A percentile compares a stretch with the other conserved stretches of the same genome.
These are phyloP conservation scores for Arvicanthis niloticus DNA, from an alignment of 2,113 vertebrate genomes.

Conservation along the genomic window DNA sequence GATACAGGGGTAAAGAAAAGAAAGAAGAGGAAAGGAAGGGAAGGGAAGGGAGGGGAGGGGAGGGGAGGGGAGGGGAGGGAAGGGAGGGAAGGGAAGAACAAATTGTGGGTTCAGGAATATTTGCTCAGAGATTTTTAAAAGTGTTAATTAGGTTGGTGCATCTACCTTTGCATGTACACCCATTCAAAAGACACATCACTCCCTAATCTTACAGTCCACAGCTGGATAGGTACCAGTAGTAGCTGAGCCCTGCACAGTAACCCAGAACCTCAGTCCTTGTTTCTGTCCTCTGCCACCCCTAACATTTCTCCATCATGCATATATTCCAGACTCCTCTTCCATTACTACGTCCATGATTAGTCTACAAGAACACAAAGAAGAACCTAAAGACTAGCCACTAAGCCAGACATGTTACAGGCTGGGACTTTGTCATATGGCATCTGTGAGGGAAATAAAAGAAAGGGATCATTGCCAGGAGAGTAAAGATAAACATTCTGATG, in stretches of 20 bases:
- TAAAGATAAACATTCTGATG: neutral
- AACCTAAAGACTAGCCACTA: neutral
- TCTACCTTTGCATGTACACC: neutral
- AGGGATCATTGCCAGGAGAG: neutral
- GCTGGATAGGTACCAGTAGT: neutral
- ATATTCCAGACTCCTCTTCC: neutral
- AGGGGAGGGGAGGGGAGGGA: neutral
- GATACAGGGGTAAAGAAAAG: no score
- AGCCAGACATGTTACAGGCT: neutral
- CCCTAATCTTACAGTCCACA: neutral
- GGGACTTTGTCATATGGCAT: neutral
- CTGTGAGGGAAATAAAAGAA: neutral
- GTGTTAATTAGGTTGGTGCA: neutral
- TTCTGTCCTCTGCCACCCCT: neutral
- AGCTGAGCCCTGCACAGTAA: neutral
- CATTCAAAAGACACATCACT: neutral
- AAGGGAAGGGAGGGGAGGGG: neutral
- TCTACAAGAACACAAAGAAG: neutral
- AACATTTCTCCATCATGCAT: neutral
- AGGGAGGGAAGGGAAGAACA: rapidly evolving
- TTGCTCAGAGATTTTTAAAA: neutral
- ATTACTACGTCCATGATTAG: neutral
- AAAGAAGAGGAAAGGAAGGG: no score
- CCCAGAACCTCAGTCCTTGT: neutral
- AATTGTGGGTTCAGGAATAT: neutral